A percentile compares a stretch with the other conserved stretches of the same genome.
These are phyloP conservation scores for Xanthorhoe designata DNA, from an alignment of 2,888 invertebrate species.

Conservation along the genomic window DNA sequence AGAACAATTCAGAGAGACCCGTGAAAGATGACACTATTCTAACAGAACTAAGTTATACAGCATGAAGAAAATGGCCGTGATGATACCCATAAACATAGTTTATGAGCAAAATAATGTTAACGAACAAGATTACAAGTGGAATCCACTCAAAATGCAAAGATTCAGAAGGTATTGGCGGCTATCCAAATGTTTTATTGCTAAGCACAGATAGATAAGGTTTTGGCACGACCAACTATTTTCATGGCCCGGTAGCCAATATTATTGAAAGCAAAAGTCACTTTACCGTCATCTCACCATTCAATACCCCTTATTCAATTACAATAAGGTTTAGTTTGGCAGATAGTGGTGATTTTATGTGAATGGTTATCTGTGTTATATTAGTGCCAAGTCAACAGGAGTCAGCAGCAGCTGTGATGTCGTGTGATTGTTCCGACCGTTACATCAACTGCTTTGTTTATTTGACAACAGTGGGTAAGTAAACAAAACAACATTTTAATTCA, in stretches of 20 bases:
- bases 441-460: constrained; percentile 35
- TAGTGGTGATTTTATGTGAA: constrained; percentile 17
- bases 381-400: constrained; percentile 56
- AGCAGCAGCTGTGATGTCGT: constrained; percentile 52
- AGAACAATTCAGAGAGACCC: background rate
- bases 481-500: background rate
- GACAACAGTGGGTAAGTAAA: constrained; percentile 21
- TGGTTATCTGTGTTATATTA: constrained; percentile 36
- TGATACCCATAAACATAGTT: background rate
- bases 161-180: constrained; percentile 57
- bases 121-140: constrained; percentile 14
- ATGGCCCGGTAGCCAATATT: constrained; percentile 51
- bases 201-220: constrained; percentile 57
- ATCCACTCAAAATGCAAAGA: constrained; percentile 50
- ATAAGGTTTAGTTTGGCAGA: constrained; percentile 45
- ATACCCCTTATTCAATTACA: constrained; percentile 39
- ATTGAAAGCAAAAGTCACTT: constrained; percentile 43
- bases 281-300: constrained; percentile 31
- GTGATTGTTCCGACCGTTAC: constrained; percentile 28
- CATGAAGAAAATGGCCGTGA: background rate
- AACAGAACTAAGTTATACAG: background rate
- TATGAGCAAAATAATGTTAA: constrained; percentile 5
- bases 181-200: constrained; percentile 64
- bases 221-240: constrained; percentile 61
- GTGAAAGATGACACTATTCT: background rate